Conservation (phyloP, 2,888 invertebrate species). For the Hypomecis punctinalis region DNA sequence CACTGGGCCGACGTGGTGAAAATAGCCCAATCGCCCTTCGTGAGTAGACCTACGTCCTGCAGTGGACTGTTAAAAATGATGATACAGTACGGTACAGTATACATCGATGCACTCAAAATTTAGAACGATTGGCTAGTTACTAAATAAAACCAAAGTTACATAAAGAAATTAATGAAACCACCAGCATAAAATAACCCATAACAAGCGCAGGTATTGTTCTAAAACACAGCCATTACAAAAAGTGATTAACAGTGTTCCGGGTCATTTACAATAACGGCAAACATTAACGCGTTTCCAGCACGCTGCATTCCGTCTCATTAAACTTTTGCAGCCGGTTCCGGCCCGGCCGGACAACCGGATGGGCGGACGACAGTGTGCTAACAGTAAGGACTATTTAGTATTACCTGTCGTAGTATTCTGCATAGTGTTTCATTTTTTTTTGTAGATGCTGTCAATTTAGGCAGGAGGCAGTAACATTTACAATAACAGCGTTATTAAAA, state of each 20-base stretch:
- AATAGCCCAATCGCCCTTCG: too few relatives aligned
- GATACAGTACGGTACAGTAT: too few relatives aligned
- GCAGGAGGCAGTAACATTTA: too few relatives aligned
- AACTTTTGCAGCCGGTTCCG: conserved; percentile 21
- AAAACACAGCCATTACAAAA: conserved; percentile 24
- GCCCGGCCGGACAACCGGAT: conserved; percentile 2
- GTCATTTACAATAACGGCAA: conserved; percentile 17
- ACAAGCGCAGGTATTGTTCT: conserved; percentile 2
- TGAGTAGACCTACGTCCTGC: too few relatives aligned
- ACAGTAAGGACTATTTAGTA: too few relatives aligned
- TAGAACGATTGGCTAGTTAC: too few relatives aligned
- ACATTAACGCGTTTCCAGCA: conserved; percentile 22
- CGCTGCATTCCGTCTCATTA: conserved; percentile 31
- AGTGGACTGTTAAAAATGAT: too few relatives aligned
- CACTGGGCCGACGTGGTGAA: too few relatives aligned
- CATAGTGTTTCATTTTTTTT: too few relatives aligned
- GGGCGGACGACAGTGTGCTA: not conserved
- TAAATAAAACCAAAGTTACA: not conserved
- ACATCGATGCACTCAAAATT: too few relatives aligned
- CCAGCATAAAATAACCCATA: conserved; percentile 2
- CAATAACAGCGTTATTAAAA: conserved; percentile 10
- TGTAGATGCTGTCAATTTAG: too few relatives aligned
- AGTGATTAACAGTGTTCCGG: conserved; percentile 29
- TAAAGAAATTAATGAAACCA: not conserved
- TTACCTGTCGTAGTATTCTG: too few relatives aligned